A percentile compares a stretch with the other conserved stretches of the same genome.
Evolutionary conservation across 2,888 invertebrate species (phyloP).

Genomic region (Heliconius aoede): DNA sequence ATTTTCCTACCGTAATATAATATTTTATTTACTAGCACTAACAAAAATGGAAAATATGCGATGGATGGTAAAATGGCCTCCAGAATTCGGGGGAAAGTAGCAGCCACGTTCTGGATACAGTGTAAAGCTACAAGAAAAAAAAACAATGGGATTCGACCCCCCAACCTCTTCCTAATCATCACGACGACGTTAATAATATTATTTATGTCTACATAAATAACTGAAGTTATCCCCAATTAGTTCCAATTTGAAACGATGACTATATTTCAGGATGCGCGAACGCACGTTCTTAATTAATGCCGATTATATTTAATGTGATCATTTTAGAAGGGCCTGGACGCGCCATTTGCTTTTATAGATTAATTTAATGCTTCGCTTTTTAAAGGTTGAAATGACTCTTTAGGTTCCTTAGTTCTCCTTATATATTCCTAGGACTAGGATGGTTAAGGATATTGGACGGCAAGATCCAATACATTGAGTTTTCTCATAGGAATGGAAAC

Average conservation of each 20-base stretch:
- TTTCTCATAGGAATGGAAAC: too few species aligned
- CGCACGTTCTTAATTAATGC: constrained; percentile 43
- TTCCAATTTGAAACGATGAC: constrained; percentile 31
- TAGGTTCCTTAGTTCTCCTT: background rate
- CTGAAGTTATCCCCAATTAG: background rate
- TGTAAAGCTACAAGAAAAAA: background rate
- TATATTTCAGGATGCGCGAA: constrained; percentile 29
- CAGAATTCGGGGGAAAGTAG: too few species aligned
- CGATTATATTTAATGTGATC: constrained; percentile 47
- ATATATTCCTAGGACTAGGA: too few species aligned
- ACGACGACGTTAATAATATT: background rate
- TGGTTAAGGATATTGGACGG: too few species aligned
- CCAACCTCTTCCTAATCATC: background rate
- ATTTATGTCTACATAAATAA: background rate
- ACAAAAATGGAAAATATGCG: too few species aligned
- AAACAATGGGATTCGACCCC: background rate
- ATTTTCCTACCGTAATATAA: too few species aligned
- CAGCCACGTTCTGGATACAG: too few species aligned
- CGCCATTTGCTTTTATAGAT: constrained; percentile 43
- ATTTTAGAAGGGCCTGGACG: constrained; percentile 38
- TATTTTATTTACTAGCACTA: too few species aligned
- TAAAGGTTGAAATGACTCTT: background rate
- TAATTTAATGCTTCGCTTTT: constrained; percentile 40
- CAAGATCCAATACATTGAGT: too few species aligned
- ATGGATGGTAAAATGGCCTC: too few species aligned